Evolutionary conservation across 2,797 vertebrate genomes (phyloP), one percentile per base, ranked within the genome.

Genomic region (Taeniopygia guttata): DNA sequence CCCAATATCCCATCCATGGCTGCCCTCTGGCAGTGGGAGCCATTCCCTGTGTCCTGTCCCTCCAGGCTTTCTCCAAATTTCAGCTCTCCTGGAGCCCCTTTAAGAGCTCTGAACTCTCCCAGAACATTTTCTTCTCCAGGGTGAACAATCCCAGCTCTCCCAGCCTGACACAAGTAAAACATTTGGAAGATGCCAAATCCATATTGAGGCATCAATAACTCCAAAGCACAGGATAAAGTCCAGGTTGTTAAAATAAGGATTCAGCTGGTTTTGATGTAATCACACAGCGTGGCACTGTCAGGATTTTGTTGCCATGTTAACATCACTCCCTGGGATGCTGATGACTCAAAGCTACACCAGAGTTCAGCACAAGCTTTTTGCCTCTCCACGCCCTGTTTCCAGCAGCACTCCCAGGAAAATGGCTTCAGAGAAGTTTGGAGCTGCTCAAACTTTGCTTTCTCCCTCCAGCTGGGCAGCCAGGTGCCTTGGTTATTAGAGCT

Each of bases 391-490:
- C 46, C 52, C 62, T n/a, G 16, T 82, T 76, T 30, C 20, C 17
- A 58, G 23, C 67, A 36, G 30, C 32, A 5, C 18, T 34, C 20
- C 3, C 13, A 25, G 60, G 76, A 72, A 87, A 86, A 93, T 11
- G 55, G 19, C 8, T 73, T 86, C 55, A 21, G 58, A 51, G 85
- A 76, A 93, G 79, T 94, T 94, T 17, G 30, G 85, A 92, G 89
- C 85, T 69, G 88, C 80, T 76, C 59, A 56, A 79, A 83, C 89
- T 96, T 96, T 59, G 70, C 90, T 92, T 84, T 90, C 52, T 94
- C 87, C 59, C 63, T 93, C 94, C 93, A 79, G 49, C 93, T 95
- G 93, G 87, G 95, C 93, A 91, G 83, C 80, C 70, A 95, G 91
- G 92, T 95, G 94, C 74, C 29, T 82, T 42, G 30, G 80, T 74